phyloP scores from a whole-genome alignment of 2,113 vertebrate species.

The Poeciliopsis retropinna region DNA sequence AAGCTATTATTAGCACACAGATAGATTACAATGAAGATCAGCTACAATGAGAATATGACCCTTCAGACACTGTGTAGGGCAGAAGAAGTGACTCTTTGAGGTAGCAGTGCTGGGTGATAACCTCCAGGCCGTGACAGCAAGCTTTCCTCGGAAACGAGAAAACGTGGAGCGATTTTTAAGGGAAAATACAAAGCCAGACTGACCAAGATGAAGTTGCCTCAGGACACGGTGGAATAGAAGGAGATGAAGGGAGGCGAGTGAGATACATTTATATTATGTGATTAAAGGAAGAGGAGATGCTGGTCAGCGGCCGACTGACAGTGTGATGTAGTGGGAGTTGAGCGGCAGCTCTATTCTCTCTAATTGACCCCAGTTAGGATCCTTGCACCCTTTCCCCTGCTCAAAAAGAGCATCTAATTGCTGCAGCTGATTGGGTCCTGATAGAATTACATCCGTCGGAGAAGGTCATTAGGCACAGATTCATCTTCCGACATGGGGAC shows the following conservation, averaged over 20 bases:
- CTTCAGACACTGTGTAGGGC: background rate
- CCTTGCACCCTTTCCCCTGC: constrained; percentile 58
- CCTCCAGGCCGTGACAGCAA: constrained; percentile 14
- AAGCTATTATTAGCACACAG: constrained; percentile 6
- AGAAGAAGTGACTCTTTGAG: background rate
- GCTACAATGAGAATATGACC: constrained; percentile 8
- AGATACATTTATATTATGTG: constrained; percentile 74
- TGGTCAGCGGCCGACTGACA: constrained; percentile 41
- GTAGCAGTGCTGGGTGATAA: constrained; percentile 24
- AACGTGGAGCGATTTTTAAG: constrained; percentile 27
- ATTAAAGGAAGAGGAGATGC: constrained; percentile 53
- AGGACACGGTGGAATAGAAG: constrained; percentile 40
- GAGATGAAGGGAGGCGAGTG: constrained; percentile 47
- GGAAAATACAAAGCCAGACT: constrained; percentile 1
- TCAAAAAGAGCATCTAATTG: constrained; percentile 77
- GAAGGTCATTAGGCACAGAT: constrained; percentile 76
- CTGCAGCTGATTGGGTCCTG: constrained; percentile 77
- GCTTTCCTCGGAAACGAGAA: constrained; percentile 15
- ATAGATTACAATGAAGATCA: constrained; percentile 24
- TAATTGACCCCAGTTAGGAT: constrained; percentile 79
- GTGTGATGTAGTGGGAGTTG: constrained; percentile 59
- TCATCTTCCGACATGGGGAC: constrained; percentile 60
- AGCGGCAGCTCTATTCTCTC: constrained; percentile 57
- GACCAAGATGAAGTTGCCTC: constrained; percentile 47
- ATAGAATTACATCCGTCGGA: constrained; percentile 79